These are phyloP conservation scores for Tretioscincus oriximinensis DNA, from an alignment of 2,113 vertebrate genomes.

Conservation along the genomic window DNA sequence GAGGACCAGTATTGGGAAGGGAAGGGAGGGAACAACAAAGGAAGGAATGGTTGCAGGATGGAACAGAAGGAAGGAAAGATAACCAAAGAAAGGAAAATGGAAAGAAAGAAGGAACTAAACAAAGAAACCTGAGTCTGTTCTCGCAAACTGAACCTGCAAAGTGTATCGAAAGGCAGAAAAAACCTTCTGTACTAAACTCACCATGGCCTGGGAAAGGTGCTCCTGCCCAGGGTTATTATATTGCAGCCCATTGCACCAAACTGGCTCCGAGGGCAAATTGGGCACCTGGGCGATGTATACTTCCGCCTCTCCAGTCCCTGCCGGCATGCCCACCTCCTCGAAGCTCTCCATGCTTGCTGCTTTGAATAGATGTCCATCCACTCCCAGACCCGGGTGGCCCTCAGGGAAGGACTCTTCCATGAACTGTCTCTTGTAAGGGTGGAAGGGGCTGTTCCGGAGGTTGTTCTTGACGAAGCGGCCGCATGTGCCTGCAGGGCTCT, in stretches of 20 bases:
- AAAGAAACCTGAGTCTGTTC: too few species aligned
- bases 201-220: conserved; percentile 71
- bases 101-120: too few species aligned
- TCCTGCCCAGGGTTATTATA: conserved; percentile 65
- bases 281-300: conserved; percentile 62
- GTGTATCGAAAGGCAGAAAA: background rate
- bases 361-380: conserved; percentile 72
- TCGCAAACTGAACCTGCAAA: too few species aligned
- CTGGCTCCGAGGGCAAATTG: conserved; percentile 57
- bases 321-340: conserved; percentile 56
- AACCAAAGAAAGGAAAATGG: too few species aligned
- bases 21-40: too few species aligned
- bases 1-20: too few species aligned
- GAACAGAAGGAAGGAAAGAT: too few species aligned
- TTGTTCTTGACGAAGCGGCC: conserved; percentile 68
- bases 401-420: conserved; percentile 75
- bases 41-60: too few species aligned
- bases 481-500: conserved; percentile 47
- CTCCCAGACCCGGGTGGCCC: conserved; percentile 55
- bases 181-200: conserved; percentile 48
- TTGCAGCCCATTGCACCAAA: conserved; percentile 72
- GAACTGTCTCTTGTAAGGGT: conserved; percentile 85
- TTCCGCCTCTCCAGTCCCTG: conserved; percentile 55
- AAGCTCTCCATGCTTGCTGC: conserved; percentile 65
- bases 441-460: conserved; percentile 72